phyloP scores from a whole-genome alignment of 2,888 invertebrate genomes.

The Ochropleura plecta region DNA sequence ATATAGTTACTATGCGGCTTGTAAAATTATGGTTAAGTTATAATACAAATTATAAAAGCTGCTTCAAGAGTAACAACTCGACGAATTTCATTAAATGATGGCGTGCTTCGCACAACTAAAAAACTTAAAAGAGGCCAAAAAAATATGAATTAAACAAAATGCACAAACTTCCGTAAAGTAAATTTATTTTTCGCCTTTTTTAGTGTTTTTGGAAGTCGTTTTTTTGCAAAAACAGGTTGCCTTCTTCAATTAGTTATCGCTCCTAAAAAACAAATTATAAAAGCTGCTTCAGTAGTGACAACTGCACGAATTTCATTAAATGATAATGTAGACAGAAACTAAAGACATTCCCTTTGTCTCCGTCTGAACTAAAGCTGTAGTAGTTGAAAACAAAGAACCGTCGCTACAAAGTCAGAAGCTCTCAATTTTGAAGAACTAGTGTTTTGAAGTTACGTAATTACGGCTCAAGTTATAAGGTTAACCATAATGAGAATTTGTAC shows the following conservation, averaged over 20 bases:
- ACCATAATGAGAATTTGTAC: background rate
- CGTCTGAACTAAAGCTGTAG: background rate
- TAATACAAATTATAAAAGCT: too few species aligned
- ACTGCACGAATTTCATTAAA: conserved; percentile 6
- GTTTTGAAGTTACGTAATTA: background rate
- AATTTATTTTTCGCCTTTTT: too few species aligned
- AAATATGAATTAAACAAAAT: too few species aligned
- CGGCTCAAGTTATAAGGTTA: background rate
- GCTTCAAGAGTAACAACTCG: too few species aligned
- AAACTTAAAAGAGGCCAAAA: too few species aligned
- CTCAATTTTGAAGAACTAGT: conserved; percentile 5
- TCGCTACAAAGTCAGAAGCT: conserved; percentile 9
- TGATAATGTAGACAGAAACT: conserved; percentile 3
- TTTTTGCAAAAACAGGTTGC: background rate
- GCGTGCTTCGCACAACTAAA: too few species aligned
- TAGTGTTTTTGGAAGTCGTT: too few species aligned
- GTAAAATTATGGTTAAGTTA: too few species aligned
- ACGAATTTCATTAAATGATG: too few species aligned
- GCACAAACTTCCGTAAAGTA: too few species aligned
- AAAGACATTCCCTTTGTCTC: background rate
- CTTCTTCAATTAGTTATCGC: too few species aligned
- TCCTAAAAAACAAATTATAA: background rate
- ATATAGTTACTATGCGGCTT: background rate
- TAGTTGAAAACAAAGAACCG: conserved; percentile 3
- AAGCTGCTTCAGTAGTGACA: background rate